phyloP scores from a whole-genome alignment of 2,797 vertebrate species.

The Moxostoma hubbsi region DNA sequence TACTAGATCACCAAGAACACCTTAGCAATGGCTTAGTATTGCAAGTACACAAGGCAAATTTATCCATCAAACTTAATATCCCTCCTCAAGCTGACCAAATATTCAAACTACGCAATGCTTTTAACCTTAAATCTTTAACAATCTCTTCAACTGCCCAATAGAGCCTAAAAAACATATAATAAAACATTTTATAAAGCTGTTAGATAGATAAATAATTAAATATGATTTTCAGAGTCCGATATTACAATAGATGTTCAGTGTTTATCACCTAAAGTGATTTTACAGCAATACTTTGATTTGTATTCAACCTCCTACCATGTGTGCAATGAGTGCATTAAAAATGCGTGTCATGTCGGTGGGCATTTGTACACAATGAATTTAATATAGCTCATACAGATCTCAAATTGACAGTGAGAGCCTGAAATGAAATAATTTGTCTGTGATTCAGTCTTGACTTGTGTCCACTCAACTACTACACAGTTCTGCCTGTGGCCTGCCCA shows the following conservation, averaged over 20 bases:
- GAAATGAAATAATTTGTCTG: slow-evolving; percentile 6
- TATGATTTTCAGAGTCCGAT: background rate
- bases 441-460: slow-evolving; percentile 16
- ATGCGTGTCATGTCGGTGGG: background rate
- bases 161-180: too few species aligned
- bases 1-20: too few species aligned
- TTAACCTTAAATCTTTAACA: too few species aligned
- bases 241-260: background rate
- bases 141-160: too few species aligned
- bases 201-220: background rate
- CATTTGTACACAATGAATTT: background rate
- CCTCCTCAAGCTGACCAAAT: too few species aligned
- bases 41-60: too few species aligned
- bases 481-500: slow-evolving; percentile 2
- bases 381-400: background rate
- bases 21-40: too few species aligned
- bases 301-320: background rate
- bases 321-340: background rate
- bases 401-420: background rate
- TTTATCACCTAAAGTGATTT: background rate
- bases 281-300: background rate
- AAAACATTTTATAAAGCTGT: too few species aligned
- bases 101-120: too few species aligned
- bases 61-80: too few species aligned
- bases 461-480: background rate